phyloP scores from a whole-genome alignment of 1,140 invertebrate genomes.

The Drosophila littoralis region DNA sequence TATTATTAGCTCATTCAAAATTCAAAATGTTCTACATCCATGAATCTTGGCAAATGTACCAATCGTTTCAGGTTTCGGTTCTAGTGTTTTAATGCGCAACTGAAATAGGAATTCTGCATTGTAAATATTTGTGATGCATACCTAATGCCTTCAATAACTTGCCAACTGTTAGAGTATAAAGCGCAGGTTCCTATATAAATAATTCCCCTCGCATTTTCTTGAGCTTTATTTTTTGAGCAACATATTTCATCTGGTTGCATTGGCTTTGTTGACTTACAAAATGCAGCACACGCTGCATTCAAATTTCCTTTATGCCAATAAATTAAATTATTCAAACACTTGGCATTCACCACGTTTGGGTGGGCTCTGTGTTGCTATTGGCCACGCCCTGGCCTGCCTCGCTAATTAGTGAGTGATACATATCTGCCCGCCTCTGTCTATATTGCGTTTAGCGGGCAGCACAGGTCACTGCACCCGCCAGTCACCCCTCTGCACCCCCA shows the following conservation, averaged over 20 bases:
- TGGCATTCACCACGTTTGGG: not conserved
- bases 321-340: not conserved
- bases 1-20: too few species aligned
- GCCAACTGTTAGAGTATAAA: not conserved
- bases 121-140: not conserved
- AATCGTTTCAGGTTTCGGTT: too few species aligned
- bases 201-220: not conserved
- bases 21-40: too few species aligned
- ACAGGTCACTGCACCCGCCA: slow-evolving; percentile 39
- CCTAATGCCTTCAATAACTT: not conserved
- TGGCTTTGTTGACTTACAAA: not conserved
- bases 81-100: too few species aligned
- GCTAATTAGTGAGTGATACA: slow-evolving; percentile 38
- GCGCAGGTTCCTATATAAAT: slow-evolving; percentile 4
- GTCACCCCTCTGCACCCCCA: not conserved
- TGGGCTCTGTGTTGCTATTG: not conserved
- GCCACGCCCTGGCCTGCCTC: not conserved
- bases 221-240: not conserved
- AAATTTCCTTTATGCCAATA: not conserved
- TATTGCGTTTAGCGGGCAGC: slow-evolving; percentile 7
- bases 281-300: not conserved
- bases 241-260: slow-evolving; percentile 6
- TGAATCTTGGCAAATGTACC: too few species aligned
- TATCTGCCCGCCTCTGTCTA: slow-evolving; percentile 5
- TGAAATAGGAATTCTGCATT: not conserved